phyloP scores from a whole-genome alignment of 2,888 invertebrate genomes.

The Icerya purchasi region DNA sequence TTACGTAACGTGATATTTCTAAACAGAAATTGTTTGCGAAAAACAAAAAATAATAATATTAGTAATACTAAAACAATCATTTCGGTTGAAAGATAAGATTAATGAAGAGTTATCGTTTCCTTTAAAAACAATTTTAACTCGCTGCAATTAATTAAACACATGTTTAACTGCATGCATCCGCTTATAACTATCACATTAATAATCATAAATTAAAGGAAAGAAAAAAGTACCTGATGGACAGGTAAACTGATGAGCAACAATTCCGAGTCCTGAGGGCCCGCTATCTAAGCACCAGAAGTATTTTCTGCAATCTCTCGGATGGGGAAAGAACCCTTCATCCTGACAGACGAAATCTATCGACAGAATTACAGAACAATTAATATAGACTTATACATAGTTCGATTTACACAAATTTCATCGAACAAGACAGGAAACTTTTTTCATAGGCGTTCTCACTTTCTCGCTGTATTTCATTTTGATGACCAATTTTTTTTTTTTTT shows the following conservation, averaged over 20 bases:
- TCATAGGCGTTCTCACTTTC: not conserved
- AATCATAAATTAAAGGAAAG: too few species aligned
- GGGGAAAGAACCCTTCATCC: constrained; percentile 80
- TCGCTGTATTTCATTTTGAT: not conserved
- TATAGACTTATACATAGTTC: not conserved
- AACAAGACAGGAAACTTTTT: not conserved
- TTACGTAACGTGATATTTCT: too few species aligned
- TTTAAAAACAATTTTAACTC: too few species aligned
- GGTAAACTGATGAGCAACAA: constrained; percentile 79
- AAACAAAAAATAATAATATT: too few species aligned
- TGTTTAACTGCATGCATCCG: too few species aligned
- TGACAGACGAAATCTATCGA: constrained; percentile 64
- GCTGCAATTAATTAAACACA: too few species aligned
- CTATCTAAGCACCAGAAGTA: constrained; percentile 87
- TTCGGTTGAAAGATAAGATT: too few species aligned
- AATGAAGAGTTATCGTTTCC: too few species aligned
- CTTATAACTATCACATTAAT: too few species aligned
- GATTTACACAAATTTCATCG: not conserved
- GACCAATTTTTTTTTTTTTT: too few species aligned
- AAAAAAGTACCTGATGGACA: constrained; percentile 65
- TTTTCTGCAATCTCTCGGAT: constrained; percentile 80
- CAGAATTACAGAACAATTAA: constrained; percentile 3
- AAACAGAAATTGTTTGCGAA: too few species aligned
- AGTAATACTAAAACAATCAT: too few species aligned
- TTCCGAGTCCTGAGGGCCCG: constrained; percentile 67